Base-by-base conservation (phyloP, 2,113 vertebrate genomes). In the Tauraco erythrolophus region DNA sequence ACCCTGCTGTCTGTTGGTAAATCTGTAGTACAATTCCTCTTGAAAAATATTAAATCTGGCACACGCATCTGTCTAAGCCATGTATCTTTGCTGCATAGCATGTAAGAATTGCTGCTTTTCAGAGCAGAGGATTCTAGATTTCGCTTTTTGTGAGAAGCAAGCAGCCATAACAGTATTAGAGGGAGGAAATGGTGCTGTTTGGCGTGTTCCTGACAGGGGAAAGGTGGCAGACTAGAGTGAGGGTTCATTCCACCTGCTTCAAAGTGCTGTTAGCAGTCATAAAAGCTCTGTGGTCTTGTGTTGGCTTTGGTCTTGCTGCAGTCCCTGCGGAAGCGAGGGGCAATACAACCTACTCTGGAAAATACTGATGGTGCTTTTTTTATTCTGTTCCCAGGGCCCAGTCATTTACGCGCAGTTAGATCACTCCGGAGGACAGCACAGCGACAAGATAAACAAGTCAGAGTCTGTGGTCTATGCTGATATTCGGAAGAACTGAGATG, bases 391-490 rank as follows among this genome's bases (percentile, higher is more conserved):
- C 54, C 98, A 99, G 99, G 99, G 99, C 96, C 99, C 99, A 98
- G 99, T 99, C 98, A 99, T 99, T 98, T 99, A 99, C 43, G 99
- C 99, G 77, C 99, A 99, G 98, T 95, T 99, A 97, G 99, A 99
- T 98, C 99, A 99, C 97, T 99, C 99, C 3, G 99, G 99, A 64
- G 99, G 98, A 93, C 99, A 98, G 92, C 98, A 97, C 96, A 98
- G 98, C 5, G 97, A 98, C 98, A 99, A 98, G 62, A 99, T 99
- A 95, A 99, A 99, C 98, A 99, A 99, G 98, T 99, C 99, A 60
- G 99, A 99, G 97, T 99, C 99, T 17, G 99, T 99, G 98, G 99
- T 99, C 77, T 99, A 99, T 54, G 99, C 99, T 46, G 99, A 99
- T 96, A 99, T 99, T 77, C 99, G 98, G 88, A 99, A 99, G 98